These are phyloP conservation scores for Mythimna lalbum DNA, from an alignment of 2,888 invertebrate species.

Conservation along the genomic window DNA sequence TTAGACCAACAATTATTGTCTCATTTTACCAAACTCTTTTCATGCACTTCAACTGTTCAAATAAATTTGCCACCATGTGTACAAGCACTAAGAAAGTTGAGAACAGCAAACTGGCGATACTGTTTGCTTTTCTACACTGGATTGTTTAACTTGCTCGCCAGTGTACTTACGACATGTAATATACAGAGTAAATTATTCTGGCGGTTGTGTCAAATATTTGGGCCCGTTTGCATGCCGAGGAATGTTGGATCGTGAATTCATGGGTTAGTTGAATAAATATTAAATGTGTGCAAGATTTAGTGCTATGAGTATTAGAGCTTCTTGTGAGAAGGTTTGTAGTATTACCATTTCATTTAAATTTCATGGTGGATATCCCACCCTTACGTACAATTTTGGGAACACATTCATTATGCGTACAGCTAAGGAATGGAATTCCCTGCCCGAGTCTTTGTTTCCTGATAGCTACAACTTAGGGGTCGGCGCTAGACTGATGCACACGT, in stretches of 20 bases:
- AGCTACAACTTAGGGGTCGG: too few species aligned
- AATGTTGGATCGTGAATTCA: conserved; percentile 6
- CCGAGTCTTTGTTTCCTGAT: too few species aligned
- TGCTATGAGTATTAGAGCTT: not conserved
- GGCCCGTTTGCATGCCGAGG: not conserved
- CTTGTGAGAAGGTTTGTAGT: not conserved
- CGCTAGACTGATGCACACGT: too few species aligned
- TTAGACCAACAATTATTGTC: conserved; percentile 1
- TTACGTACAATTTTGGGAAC: too few species aligned
- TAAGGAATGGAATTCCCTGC: too few species aligned
- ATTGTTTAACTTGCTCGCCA: conserved; percentile 41
- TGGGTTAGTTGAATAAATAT: conserved; percentile 9
- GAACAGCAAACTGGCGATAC: conserved; percentile 36
- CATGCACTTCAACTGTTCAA: conserved; percentile 27
- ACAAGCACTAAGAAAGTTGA: conserved; percentile 39
- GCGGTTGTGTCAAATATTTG: conserved; percentile 29
- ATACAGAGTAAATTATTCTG: conserved; percentile 17
- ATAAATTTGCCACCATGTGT: conserved; percentile 41
- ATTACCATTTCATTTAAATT: too few species aligned
- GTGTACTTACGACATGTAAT: conserved; percentile 23
- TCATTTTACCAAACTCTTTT: conserved; percentile 25
- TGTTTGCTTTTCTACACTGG: conserved; percentile 48
- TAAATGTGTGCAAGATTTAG: conserved; percentile 19
- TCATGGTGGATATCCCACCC: too few species aligned
- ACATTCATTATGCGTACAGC: too few species aligned